Conservation (phyloP, 2,888 invertebrate genomes). For the Thumatha senex region DNA sequence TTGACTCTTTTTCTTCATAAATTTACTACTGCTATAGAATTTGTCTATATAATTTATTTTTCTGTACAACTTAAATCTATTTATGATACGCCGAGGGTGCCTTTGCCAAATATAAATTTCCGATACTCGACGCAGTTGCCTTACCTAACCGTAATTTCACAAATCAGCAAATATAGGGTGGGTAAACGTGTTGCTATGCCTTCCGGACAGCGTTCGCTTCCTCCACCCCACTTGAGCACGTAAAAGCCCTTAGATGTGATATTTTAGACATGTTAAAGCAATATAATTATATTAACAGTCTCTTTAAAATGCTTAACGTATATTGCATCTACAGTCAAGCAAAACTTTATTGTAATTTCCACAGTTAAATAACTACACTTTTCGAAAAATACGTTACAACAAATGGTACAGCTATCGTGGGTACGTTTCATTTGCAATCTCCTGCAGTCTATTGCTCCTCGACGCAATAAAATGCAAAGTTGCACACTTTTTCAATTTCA, state of each 20-base stretch:
- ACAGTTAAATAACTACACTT: too few species aligned
- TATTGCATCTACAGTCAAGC: too few species aligned
- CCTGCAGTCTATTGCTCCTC: constrained; percentile 45
- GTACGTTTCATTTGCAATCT: constrained; percentile 57
- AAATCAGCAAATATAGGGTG: constrained; percentile 53
- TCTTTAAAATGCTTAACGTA: too few species aligned
- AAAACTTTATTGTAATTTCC: too few species aligned
- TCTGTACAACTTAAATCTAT: too few species aligned
- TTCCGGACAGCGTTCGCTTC: constrained; percentile 15
- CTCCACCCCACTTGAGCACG: constrained; percentile 36
- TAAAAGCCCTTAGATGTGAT: constrained; percentile 23
- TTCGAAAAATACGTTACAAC: constrained; percentile 6
- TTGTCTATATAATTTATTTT: too few species aligned
- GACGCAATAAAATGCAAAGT: constrained; percentile 65
- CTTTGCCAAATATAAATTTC: constrained; percentile 76
- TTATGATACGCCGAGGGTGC: constrained; percentile 30
- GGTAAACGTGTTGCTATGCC: constrained; percentile 29
- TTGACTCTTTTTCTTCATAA: too few species aligned
- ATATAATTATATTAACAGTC: too few species aligned
- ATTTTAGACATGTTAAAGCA: too few species aligned
- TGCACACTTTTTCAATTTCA: constrained; percentile 70
- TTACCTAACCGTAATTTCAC: constrained; percentile 52
- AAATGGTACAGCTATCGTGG: constrained; percentile 36
- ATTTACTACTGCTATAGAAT: too few species aligned
- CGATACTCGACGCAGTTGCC: constrained; percentile 54